Evolutionary conservation across 1,140 invertebrate genomes (phyloP).

Genomic region (Gryon sp.): DNA sequence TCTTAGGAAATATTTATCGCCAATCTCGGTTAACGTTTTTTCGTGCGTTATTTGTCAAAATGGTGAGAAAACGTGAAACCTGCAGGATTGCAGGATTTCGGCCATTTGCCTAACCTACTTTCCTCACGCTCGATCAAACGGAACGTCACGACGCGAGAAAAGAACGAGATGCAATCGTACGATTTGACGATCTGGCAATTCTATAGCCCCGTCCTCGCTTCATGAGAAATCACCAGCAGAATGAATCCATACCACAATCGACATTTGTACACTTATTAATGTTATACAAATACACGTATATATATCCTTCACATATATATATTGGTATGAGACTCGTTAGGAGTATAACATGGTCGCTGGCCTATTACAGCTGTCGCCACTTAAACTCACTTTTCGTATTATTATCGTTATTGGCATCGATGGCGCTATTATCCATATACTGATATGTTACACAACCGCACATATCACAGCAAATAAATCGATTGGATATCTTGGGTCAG

Average conservation of each 20-base stretch:
- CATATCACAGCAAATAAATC: conserved; percentile 29
- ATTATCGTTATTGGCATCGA: conserved; percentile 47
- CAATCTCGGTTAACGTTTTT: conserved; percentile 7
- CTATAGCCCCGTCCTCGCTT: conserved; percentile 22
- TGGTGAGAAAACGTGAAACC: conserved; percentile 8
- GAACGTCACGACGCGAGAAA: conserved; percentile 32
- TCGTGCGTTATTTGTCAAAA: conserved; percentile 36
- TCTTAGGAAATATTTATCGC: conserved; percentile 23
- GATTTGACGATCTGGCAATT: conserved; percentile 24
- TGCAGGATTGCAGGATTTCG: conserved; percentile 15
- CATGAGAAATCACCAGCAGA: conserved; percentile 28
- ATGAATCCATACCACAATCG: too few relatives aligned
- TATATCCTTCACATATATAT: too few relatives aligned
- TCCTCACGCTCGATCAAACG: conserved; percentile 18
- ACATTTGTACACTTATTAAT: too few relatives aligned
- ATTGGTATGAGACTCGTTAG: conserved; percentile 37
- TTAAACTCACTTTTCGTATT: conserved; percentile 36
- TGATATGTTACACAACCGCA: conserved; percentile 37
- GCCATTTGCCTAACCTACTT: conserved; percentile 41
- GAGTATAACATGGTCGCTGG: conserved; percentile 22
- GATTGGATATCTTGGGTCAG: conserved; percentile 8
- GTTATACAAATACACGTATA: too few relatives aligned
- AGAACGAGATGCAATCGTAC: conserved; percentile 21
- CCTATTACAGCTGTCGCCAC: conserved; percentile 51
- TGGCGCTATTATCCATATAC: conserved; percentile 37